These are phyloP conservation scores for Leptothorax acervorum DNA, from an alignment of 2,888 invertebrate genomes.

Conservation along the genomic window DNA sequence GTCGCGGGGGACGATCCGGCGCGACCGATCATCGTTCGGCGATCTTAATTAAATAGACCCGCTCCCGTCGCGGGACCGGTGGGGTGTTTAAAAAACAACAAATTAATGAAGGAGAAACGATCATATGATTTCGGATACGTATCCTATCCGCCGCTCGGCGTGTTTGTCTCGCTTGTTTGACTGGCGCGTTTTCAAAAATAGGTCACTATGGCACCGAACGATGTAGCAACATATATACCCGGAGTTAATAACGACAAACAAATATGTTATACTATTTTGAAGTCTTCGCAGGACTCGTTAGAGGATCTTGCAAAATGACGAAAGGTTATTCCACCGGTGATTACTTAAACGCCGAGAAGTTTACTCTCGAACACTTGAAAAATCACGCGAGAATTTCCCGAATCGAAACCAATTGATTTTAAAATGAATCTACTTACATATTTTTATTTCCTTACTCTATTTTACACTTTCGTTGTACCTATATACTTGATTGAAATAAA, in stretches of 20 bases:
- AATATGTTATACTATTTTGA: neutral
- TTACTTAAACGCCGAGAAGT: neutral
- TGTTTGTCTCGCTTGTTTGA: constrained; percentile 17
- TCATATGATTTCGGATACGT: neutral
- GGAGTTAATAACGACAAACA: constrained; percentile 18
- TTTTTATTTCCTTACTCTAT: too few relatives aligned
- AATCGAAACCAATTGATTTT: neutral
- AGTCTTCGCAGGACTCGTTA: neutral
- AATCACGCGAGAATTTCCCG: neutral
- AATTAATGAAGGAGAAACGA: neutral
- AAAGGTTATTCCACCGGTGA: neutral
- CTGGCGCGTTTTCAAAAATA: constrained; percentile 46
- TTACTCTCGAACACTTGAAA: neutral
- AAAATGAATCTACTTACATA: neutral
- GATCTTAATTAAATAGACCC: neutral
- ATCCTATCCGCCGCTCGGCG: neutral
- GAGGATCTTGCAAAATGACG: neutral
- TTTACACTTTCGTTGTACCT: neutral
- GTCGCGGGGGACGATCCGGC: neutral
- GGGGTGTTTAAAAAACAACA: neutral
- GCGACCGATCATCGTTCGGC: neutral
- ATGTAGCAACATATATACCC: neutral
- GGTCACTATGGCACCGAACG: constrained; percentile 31
- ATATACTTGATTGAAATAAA: neutral
- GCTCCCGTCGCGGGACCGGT: neutral